phyloP scores from a whole-genome alignment of 2,888 invertebrate genomes.

The Bibio marci region DNA sequence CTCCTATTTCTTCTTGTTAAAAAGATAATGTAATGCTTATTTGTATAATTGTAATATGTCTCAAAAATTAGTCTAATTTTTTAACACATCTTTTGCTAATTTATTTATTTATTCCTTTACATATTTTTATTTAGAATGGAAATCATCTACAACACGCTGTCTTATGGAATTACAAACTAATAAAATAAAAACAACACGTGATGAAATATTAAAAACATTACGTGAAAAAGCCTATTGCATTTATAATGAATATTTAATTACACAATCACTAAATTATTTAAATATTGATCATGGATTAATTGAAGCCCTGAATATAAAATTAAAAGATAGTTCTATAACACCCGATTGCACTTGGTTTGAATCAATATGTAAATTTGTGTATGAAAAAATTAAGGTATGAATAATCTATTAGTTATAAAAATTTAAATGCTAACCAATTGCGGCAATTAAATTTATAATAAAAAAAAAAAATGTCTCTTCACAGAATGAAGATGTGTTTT shows the following conservation, averaged over 20 bases:
- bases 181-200: constrained; percentile 10
- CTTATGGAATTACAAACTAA: constrained; percentile 10
- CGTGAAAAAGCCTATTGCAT: constrained; percentile 12
- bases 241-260: constrained; percentile 11
- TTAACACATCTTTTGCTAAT: too few species aligned
- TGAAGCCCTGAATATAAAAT: constrained; percentile 12
- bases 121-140: constrained; percentile 11
- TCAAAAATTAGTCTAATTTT: too few species aligned
- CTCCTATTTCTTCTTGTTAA: too few species aligned
- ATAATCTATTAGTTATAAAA: background rate
- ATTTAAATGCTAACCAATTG: background rate
- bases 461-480: background rate
- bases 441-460: background rate
- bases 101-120: too few species aligned
- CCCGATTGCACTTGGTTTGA: constrained; percentile 14
- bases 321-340: constrained; percentile 10
- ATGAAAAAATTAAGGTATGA: constrained; percentile 13
- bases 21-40: too few species aligned
- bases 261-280: constrained; percentile 11
- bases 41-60: too few species aligned
- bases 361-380: constrained; percentile 14
- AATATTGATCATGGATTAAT: constrained; percentile 12
- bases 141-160: constrained; percentile 8
- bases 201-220: constrained; percentile 10
- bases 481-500: constrained; percentile 14